A percentile compares a stretch with the other conserved stretches of the same genome.
phyloP scores from a whole-genome alignment of 1,140 invertebrate species.

The Babylonia areolata region DNA sequence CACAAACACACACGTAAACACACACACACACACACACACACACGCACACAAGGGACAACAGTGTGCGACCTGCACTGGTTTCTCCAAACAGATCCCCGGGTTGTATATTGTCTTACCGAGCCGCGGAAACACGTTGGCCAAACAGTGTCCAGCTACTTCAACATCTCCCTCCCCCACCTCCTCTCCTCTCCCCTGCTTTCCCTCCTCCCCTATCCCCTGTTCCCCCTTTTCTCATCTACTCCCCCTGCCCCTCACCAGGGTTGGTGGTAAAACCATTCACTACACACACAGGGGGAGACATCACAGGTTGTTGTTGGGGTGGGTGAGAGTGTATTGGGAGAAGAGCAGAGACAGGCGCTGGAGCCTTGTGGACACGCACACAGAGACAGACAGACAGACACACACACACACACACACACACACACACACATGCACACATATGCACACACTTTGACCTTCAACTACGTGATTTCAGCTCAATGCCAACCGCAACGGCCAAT shows the following conservation, averaged over 20 bases:
- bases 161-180: not conserved
- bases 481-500: no score
- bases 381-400: no score
- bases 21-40: not conserved
- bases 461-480: no score
- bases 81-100: not conserved
- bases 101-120: not conserved
- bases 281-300: no score
- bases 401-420: no score
- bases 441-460: no score
- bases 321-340: no score
- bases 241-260: not conserved
- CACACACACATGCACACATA: no score
- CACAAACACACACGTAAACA: not conserved
- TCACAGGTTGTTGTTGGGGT: no score
- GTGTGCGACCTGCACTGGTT: not conserved
- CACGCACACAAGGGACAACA: not conserved
- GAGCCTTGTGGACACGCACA: no score
- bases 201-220: not conserved
- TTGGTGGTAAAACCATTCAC: no score
- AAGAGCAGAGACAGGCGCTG: no score
- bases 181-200: not conserved
- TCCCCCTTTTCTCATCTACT: not conserved
- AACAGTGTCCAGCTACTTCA: not conserved
- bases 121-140: not conserved